phyloP scores from a whole-genome alignment of 2,888 invertebrate genomes.

The Sepioteuthis lessoniana region DNA sequence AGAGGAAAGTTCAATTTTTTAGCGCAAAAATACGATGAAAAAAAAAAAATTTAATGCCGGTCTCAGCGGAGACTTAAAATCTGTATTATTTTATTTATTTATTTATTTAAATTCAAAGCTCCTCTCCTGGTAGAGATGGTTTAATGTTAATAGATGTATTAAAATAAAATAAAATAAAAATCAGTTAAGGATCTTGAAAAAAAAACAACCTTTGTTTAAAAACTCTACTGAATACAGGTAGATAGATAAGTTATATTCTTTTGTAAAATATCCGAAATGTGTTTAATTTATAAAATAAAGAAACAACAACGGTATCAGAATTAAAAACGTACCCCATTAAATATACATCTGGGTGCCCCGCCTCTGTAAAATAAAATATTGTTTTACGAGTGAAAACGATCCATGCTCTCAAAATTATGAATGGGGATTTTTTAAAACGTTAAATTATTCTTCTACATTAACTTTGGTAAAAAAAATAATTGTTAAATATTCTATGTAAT shows the following conservation, averaged over 20 bases:
- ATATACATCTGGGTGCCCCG: slow-evolving; percentile 1
- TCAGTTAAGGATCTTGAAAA: not conserved
- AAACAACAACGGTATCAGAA: slow-evolving; percentile 33
- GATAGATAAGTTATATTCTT: not conserved
- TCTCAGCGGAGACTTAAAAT: not conserved
- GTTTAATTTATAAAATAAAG: slow-evolving; percentile 6
- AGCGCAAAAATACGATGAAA: too few relatives aligned
- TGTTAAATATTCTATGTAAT: not conserved
- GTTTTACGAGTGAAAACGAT: not conserved
- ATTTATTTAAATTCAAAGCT: not conserved
- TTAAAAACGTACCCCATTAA: slow-evolving; percentile 10
- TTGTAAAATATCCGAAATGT: not conserved
- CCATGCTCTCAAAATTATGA: not conserved
- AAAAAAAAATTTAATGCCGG: not conserved
- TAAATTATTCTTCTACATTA: not conserved
- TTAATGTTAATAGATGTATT: not conserved
- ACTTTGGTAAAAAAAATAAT: not conserved
- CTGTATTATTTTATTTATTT: not conserved
- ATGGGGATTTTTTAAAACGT: not conserved
- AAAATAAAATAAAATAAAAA: not conserved
- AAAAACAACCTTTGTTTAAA: not conserved
- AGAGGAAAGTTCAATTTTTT: not conserved
- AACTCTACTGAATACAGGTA: not conserved
- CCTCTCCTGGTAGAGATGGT: not conserved
- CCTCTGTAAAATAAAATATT: not conserved